Conservation (phyloP, 2,797 vertebrate species). For the Anguilla pacifica region DNA sequence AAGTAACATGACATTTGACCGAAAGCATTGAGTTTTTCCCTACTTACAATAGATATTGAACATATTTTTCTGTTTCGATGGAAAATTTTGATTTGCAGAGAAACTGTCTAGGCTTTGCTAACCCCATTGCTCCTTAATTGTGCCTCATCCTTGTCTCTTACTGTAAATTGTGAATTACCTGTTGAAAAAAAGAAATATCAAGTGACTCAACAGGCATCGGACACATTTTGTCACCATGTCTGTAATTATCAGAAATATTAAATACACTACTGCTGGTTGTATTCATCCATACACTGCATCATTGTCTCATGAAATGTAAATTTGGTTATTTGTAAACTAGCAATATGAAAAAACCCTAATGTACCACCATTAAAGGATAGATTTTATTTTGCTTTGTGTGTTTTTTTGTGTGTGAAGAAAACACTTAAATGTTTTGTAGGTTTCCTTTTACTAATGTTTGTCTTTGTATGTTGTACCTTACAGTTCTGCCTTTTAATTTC, state of each 20-base stretch:
- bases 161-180: conserved; percentile 19
- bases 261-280: conserved; percentile 45
- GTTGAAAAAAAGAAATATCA: conserved; percentile 23
- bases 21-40: conserved; percentile 17
- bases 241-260: conserved; percentile 36
- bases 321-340: conserved; percentile 50
- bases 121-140: conserved; percentile 27
- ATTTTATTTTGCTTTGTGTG: conserved; percentile 58
- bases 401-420: conserved; percentile 39
- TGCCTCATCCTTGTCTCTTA: conserved; percentile 13
- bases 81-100: conserved; percentile 25
- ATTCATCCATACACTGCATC: conserved; percentile 36
- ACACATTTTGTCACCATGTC: conserved; percentile 32
- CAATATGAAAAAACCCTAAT: conserved; percentile 48
- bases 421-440: conserved; percentile 39
- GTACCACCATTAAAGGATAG: conserved; percentile 51
- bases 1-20: conserved; percentile 28
- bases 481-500: conserved; percentile 44
- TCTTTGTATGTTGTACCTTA: conserved; percentile 45
- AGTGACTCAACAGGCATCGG: conserved; percentile 15
- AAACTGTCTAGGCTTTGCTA: conserved; percentile 33
- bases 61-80: conserved; percentile 48
- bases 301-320: conserved; percentile 47
- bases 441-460: conserved; percentile 34
- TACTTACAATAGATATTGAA: conserved; percentile 44